Evolutionary conservation across 30 jellyfish, hydroid and myxozoan genomes (phyloP), one percentile per base, ranked within the genome.

Genomic region (Hydractinia symbiolongicarpus): DNA sequence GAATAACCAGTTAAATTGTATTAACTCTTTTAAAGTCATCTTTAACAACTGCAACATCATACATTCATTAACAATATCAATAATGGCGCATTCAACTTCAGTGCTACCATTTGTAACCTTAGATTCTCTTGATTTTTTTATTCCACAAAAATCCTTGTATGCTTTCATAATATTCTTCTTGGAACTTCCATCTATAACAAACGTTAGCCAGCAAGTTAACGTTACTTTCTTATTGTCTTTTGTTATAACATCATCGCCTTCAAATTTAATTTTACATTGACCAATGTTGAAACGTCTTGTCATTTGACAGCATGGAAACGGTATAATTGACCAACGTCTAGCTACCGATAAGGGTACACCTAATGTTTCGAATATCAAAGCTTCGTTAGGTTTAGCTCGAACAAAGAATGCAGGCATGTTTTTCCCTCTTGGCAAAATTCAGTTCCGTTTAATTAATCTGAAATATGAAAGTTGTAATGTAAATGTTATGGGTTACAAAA

Each of bases 291-390:
- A 13, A n/a, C 74, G 74, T 64, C 40, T 64, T 44, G 74, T 64
- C 8, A 7, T 64, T 64, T 64, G 74, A 64, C 74, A 64, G 40
- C 74, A 64, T n/a, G 74, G 74, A 64, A 64, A 64, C 19, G 74
- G 74, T 7, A 64, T 13, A 64, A 64, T 13, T 64, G 74, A 64
- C 74, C 74, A 64, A n/a, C 52, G 40, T 13, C 17, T 64, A 6
- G 40, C 74, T 6, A 64, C 74, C 40, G 74, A 64, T 64, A 64
- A n/a, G 19, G 74, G 74, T 64, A 13, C 16, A 13, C 74, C 74
- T n/a, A 64, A 51, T 6, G 19, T 64, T 51, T 64, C 74, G 40
- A 64, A 64, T 64, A 64, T 64, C 74, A 64, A 64, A 0, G 16
- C 74, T 4, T 64, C 74, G 17, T 64, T 64, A 9, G 74, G 17